Conservation (phyloP, 2,797 vertebrate genomes). For the Channa striata region DNA sequence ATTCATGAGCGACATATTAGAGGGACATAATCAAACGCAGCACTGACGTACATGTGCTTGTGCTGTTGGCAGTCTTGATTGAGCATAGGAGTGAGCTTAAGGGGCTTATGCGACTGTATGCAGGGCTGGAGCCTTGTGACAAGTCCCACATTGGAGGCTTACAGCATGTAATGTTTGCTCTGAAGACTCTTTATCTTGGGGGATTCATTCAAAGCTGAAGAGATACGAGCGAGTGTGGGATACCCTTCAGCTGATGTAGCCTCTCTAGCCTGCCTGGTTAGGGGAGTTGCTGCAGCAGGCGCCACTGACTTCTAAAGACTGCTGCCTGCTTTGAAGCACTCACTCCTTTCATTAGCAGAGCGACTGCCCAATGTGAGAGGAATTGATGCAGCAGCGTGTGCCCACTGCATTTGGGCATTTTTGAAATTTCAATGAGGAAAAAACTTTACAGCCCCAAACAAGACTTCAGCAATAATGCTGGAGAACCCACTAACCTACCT, state of each 20-base stretch:
- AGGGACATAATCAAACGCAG: constrained; percentile 51
- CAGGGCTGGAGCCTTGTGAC: constrained; percentile 36
- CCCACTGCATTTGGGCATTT: constrained; percentile 6
- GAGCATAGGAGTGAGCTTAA: constrained; percentile 47
- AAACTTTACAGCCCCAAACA: constrained; percentile 17
- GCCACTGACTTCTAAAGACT: constrained; percentile 41
- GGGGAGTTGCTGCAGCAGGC: constrained; percentile 29
- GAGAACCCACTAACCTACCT: not conserved
- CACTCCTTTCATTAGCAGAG: constrained; percentile 48
- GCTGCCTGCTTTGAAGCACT: constrained; percentile 51
- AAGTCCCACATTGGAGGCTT: constrained; percentile 38
- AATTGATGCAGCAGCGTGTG: constrained; percentile 32
- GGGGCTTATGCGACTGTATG: constrained; percentile 39
- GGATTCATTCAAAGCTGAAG: constrained; percentile 49
- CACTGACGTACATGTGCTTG: constrained; percentile 22
- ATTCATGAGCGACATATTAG: constrained; percentile 48
- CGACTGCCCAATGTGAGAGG: constrained; percentile 14
- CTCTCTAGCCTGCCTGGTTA: constrained; percentile 24
- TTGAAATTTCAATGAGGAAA: constrained; percentile 35
- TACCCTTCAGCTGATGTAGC: constrained; percentile 51
- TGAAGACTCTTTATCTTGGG: constrained; percentile 44
- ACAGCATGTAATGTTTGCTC: constrained; percentile 43
- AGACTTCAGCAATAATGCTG: constrained; percentile 26
- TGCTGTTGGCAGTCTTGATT: constrained; percentile 43
- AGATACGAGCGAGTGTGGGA: constrained; percentile 31